phyloP scores from a whole-genome alignment of 1,140 invertebrate species.

The Solenopsis fugax region DNA sequence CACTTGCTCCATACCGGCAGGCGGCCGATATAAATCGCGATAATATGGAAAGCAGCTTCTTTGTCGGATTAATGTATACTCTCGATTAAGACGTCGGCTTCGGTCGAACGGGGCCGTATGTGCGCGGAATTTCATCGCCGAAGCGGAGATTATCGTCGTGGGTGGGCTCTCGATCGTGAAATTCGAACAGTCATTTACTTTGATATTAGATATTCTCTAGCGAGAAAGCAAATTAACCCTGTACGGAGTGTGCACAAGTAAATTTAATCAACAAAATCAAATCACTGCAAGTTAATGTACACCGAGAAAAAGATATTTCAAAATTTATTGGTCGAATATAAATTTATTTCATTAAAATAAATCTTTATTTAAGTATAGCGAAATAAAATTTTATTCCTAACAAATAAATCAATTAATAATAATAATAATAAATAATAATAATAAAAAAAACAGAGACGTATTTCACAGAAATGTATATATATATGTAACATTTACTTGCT shows the following conservation, averaged over 20 bases:
- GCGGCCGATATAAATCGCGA: constrained; percentile 57
- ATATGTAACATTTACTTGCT: too few relatives aligned
- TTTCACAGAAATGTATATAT: too few relatives aligned
- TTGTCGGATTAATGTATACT: constrained; percentile 63
- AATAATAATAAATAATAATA: too few relatives aligned
- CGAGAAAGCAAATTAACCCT: constrained; percentile 26
- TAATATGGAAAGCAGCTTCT: constrained; percentile 64
- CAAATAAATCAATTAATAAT: too few relatives aligned
- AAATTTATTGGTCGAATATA: too few relatives aligned
- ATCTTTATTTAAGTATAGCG: too few relatives aligned
- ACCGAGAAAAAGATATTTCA: too few relatives aligned
- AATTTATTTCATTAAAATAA: too few relatives aligned
- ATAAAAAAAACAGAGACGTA: too few relatives aligned
- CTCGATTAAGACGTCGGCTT: constrained; percentile 44
- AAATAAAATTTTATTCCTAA: too few relatives aligned
- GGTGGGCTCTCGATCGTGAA: constrained; percentile 50
- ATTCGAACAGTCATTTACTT: constrained; percentile 59
- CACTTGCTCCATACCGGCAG: constrained; percentile 4
- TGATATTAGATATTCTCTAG: constrained; percentile 46
- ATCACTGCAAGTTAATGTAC: not conserved
- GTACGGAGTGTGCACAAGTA: not conserved
- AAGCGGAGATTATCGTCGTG: constrained; percentile 42
- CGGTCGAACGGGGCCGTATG: constrained; percentile 44
- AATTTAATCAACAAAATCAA: constrained; percentile 8
- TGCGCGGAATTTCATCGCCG: constrained; percentile 53